Evolutionary conservation across 1,140 invertebrate species (phyloP), one percentile per base, ranked within the genome.

Genomic region (Diploscapter pachys): DNA sequence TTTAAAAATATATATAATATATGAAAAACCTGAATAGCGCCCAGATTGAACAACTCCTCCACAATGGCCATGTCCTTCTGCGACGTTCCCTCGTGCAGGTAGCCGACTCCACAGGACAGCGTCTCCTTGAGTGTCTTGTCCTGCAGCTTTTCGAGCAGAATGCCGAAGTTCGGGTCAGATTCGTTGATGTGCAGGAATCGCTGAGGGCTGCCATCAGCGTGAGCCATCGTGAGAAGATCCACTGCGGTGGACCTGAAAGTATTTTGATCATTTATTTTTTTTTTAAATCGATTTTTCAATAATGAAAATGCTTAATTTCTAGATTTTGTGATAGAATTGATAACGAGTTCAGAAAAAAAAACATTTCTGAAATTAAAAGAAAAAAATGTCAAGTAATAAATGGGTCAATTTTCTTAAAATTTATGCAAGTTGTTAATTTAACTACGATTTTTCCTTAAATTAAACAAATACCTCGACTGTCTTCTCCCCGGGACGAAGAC

Each of bases 31-130:
- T 99, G 96, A 64, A 98, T 91, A 0, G 95, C 95, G 3, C 93
- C 94, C 11, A 91, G 92, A 80, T 93, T 91, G 81, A 98, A 95
- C 48, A 99, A 87, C 83, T 95, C 92, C 83, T 98, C 93, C 3
- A 98, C 94, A 55, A 97, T 87, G 53, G 92, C 90, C 68, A 92
- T 88, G 88, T 99, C 97, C 52, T 90, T 89, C 0, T 89, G 82
- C 3, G 90, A 91, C 4, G 98, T 88, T 5, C 96, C 96, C 88
- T 97, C 96, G 86, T 99, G 96, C 9, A 99, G 88, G 87, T 96
- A 99, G 3, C 93, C 96, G 56, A 99, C 95, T 67, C 97, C 97
- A 86, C 95, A 93, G 0, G 90, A 89, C 0, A 96, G 83, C 0
- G 93, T 94, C 84, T 95, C 51, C 48, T 52, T 6, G 62, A 63